Percentiles rank a stretch among this genome's conserved stretches.
phyloP scores from a whole-genome alignment of 2,113 vertebrate genomes.

The Seriola dumerili region DNA sequence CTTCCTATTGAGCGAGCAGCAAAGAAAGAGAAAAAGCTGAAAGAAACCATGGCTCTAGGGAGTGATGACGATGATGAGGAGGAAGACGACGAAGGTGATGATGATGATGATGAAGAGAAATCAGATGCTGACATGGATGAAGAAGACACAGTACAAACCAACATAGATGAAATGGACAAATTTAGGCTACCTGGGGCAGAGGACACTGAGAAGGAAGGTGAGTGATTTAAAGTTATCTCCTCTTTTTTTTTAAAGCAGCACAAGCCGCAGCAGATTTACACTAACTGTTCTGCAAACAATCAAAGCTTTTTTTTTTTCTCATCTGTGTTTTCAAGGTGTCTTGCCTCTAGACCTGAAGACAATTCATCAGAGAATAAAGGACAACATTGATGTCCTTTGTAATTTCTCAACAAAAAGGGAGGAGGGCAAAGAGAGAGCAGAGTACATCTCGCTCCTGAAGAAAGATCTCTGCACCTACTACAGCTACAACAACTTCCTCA shows the following conservation, averaged over 20 bases:
- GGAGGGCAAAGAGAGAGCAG: slow-evolving; percentile 87
- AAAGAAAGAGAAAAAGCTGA: slow-evolving; percentile 86
- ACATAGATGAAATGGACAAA: slow-evolving; percentile 87
- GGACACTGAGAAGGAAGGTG: slow-evolving; percentile 90
- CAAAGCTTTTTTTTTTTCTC: slow-evolving; percentile 46
- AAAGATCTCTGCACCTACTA: slow-evolving; percentile 95
- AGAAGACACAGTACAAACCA: slow-evolving; percentile 86
- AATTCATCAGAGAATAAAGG: slow-evolving; percentile 94
- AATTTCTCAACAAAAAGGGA: slow-evolving; percentile 90
- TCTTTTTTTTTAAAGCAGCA: background rate
- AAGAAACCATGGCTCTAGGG: slow-evolving; percentile 61
- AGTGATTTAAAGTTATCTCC: background rate
- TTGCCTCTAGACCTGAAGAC: slow-evolving; percentile 88
- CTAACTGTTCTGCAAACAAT: background rate
- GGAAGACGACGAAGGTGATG: slow-evolving; percentile 74
- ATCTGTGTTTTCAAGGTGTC: slow-evolving; percentile 73
- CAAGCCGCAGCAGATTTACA: background rate
- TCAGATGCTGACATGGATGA: slow-evolving; percentile 75
- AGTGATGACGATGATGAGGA: slow-evolving; percentile 84
- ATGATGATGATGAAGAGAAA: slow-evolving; percentile 38
- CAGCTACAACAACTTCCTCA: slow-evolving; percentile 93
- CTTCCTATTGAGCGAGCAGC: slow-evolving; percentile 95
- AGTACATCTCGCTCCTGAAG: slow-evolving; percentile 89
- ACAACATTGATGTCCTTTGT: slow-evolving; percentile 93
- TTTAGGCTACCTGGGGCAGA: slow-evolving; percentile 89